phyloP scores from a whole-genome alignment of 2,797 vertebrate species.

The Cephalopachus bancanus region DNA sequence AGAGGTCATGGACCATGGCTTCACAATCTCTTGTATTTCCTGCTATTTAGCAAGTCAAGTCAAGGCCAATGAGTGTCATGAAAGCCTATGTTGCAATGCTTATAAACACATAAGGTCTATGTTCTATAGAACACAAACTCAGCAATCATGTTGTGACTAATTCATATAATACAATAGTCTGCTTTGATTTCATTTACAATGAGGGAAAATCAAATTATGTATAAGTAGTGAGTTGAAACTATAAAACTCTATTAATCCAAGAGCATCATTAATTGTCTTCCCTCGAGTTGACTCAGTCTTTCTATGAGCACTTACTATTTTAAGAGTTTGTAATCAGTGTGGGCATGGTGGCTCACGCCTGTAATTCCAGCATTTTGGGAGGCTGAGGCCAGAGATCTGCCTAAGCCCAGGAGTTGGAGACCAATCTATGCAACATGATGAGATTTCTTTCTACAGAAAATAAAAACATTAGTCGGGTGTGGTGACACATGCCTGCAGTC shows the following conservation, averaged over 20 bases:
- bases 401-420: too few species aligned
- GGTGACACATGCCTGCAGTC: too few species aligned
- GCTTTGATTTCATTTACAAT: background rate
- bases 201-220: background rate
- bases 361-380: too few species aligned
- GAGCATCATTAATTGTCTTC: background rate
- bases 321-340: background rate
- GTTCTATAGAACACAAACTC: background rate
- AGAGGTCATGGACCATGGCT: background rate
- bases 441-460: too few species aligned
- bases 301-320: background rate
- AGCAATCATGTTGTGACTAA: background rate
- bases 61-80: background rate
- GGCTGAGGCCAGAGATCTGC: too few species aligned
- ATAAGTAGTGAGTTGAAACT: background rate
- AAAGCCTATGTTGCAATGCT: background rate
- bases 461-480: too few species aligned
- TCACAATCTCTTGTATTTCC: background rate
- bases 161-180: background rate
- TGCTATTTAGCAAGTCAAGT: background rate
- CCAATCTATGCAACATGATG: too few species aligned
- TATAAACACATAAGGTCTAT: background rate
- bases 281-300: background rate
- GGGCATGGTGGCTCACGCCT: too few species aligned
- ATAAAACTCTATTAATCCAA: slow-evolving; percentile 22